phyloP scores from a whole-genome alignment of 2,797 vertebrate species.

The Alfaro cultratus region DNA sequence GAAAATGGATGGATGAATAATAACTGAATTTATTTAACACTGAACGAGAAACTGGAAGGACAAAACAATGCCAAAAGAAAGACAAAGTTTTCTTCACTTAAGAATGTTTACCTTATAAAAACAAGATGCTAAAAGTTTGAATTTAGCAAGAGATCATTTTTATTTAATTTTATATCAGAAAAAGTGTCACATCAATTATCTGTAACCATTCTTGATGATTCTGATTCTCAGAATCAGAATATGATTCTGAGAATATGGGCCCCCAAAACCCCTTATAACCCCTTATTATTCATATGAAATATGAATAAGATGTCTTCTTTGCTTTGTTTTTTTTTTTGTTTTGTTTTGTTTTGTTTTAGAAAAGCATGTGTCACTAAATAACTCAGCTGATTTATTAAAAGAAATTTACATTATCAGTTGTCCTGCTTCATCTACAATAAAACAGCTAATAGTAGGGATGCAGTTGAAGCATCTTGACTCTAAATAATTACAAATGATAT shows the following conservation, averaged over 20 bases:
- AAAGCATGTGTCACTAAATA: not conserved
- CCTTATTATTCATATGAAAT: too few relatives aligned
- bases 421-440: not conserved
- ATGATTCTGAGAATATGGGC: not conserved
- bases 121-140: not conserved
- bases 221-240: too few relatives aligned
- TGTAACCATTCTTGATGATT: not conserved
- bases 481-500: not conserved
- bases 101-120: not conserved
- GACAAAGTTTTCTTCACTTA: not conserved
- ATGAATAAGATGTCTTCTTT: not conserved
- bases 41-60: slow-evolving; percentile 7
- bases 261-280: too few relatives aligned
- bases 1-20: not conserved
- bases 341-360: too few relatives aligned
- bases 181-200: not conserved
- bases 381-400: slow-evolving; percentile 1
- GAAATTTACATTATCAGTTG: not conserved
- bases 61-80: not conserved
- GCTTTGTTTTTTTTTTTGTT: not conserved
- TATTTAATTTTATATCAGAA: not conserved
- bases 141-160: not conserved
- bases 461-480: not conserved
- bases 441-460: not conserved
- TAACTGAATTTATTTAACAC: slow-evolving; percentile 2